Evolutionary conservation across 1,140 invertebrate species (phyloP).

Genomic region (Atta texana): DNA sequence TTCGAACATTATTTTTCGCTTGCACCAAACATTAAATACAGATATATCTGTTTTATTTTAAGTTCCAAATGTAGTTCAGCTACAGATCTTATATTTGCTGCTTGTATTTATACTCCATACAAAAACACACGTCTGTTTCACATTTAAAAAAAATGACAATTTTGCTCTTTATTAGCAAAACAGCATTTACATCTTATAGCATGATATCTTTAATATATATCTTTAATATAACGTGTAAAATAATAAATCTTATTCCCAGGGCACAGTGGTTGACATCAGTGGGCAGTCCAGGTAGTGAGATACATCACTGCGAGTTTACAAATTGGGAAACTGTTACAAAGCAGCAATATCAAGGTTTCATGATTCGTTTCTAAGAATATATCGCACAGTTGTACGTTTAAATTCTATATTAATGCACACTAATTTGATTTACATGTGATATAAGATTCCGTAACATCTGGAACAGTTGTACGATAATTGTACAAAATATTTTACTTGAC

Average conservation of each 20-base stretch:
- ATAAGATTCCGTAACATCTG: not conserved
- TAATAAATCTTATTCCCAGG: constrained; percentile 87
- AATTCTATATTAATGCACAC: not conserved
- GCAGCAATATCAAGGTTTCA: constrained; percentile 93
- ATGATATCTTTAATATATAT: constrained; percentile 1
- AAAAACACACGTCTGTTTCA: constrained; percentile 1
- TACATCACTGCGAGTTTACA: constrained; percentile 92
- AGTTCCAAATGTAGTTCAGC: too few relatives aligned
- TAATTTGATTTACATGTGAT: not conserved
- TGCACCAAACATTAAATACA: too few relatives aligned
- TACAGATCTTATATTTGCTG: too few relatives aligned
- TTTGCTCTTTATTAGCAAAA: not conserved
- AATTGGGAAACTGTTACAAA: constrained; percentile 93
- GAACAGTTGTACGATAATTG: not conserved
- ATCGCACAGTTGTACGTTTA: not conserved
- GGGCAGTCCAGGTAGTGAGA: constrained; percentile 94
- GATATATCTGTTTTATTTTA: too few relatives aligned
- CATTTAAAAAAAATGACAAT: not conserved
- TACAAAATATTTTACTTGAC: not conserved
- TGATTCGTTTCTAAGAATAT: constrained; percentile 91
- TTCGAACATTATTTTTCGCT: too few relatives aligned
- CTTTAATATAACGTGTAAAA: not conserved
- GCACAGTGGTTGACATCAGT: constrained; percentile 93
- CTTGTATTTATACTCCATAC: not conserved
- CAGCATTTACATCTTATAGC: not conserved